phyloP scores from a whole-genome alignment of 2,888 invertebrate genomes.

The Coelopa pilipes region DNA sequence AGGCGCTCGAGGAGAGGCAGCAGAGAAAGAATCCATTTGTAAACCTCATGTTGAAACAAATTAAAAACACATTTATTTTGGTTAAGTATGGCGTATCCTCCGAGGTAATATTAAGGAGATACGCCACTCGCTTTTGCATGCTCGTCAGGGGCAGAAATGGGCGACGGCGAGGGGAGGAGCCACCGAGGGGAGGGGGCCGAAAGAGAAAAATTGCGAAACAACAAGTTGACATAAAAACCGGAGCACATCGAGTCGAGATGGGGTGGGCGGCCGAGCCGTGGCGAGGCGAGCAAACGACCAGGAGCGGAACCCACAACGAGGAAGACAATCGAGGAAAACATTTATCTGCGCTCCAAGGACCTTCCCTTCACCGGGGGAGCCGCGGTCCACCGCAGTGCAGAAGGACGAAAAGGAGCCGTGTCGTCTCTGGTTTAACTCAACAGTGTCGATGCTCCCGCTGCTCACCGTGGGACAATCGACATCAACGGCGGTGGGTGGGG shows the following conservation, averaged over 20 bases:
- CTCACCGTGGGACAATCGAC: no score
- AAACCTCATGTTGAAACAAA: conserved; percentile 59
- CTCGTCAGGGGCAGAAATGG: background rate
- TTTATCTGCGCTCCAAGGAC: no score
- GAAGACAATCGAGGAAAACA: no score
- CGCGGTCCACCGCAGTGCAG: no score
- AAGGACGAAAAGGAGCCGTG: no score
- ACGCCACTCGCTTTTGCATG: conserved; percentile 10
- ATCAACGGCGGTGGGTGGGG: no score
- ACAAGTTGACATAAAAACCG: conserved; percentile 23
- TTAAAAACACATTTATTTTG: conserved; percentile 66
- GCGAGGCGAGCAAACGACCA: background rate
- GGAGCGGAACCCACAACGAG: background rate
- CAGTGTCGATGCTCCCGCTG: no score
- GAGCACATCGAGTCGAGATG: background rate
- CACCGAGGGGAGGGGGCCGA: background rate
- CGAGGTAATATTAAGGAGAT: conserved; percentile 51
- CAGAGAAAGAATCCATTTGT: conserved; percentile 54
- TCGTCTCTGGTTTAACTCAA: no score
- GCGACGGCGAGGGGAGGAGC: background rate
- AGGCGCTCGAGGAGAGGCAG: conserved; percentile 28
- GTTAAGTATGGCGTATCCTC: conserved; percentile 60
- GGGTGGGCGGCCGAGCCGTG: background rate
- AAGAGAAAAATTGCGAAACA: conserved; percentile 8
- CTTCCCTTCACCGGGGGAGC: no score